Base-by-base conservation (phyloP, 2,888 invertebrate species). In the Julus scandinavius region DNA sequence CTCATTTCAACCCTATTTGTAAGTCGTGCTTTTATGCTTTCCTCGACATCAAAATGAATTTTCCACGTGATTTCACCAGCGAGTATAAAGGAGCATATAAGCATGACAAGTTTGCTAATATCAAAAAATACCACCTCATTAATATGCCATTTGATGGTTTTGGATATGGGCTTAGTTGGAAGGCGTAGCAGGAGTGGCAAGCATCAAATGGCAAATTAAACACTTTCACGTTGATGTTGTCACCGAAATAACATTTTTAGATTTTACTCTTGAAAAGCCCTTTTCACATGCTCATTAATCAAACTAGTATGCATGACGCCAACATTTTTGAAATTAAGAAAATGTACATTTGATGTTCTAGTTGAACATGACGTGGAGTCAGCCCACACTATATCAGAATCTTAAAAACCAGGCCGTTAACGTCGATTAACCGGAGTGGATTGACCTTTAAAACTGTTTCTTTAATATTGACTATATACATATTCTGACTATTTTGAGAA, bases 161-260 rank as follows among this genome's bases (percentile, higher is more conserved):
- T 6, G 20, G 63, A n/a, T 63, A 63, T 9, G 63, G 9, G 5
- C n/a, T 63, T 63, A 15, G n/a, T 29, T 63, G 63, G n/a, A 63
- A 20, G n/a, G 63, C 5, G 58, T 4, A 15, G 11, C 13, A 4
- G 63, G 20, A 63, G 9, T 63, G 4, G 63, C 63, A 63, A 6
- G 63, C 63, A 13, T 63, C 63, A 63, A 63, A 63, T 63, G 63
- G 63, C 20, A n/a, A 63, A n/a, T 63, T 63, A 63, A 63, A 63
- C 63, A 5, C 63, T 58, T 58, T 63, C 63, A 63, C 63, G 15
- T 63, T 63, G 15, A n/a, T 63, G 63, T 4, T 63, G 63, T 63
- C 63, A 63, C 63, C 63, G 9, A 63, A 63, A 63, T 20, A 20
- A 63, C 20, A 4, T 20, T 63, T 63, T 5, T 63, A 20, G 63